Evolutionary conservation across 2,113 vertebrate species (phyloP).

Genomic region (Litocranius walleri): DNA sequence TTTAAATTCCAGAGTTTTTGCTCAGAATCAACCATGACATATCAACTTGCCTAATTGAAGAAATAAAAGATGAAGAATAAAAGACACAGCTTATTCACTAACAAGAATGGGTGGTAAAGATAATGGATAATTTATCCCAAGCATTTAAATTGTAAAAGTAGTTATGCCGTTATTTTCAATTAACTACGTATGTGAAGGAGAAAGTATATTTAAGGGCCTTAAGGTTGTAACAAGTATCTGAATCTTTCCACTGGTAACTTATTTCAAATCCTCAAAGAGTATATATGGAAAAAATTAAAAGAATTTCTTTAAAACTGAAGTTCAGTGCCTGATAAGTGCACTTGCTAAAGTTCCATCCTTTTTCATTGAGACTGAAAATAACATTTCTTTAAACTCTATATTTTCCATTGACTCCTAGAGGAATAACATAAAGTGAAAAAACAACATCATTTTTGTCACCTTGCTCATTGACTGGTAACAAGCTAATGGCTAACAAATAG

Average conservation of each 20-base stretch:
- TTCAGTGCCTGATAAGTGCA: fast-evolving
- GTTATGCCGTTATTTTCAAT: background rate
- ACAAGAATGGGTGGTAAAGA: background rate
- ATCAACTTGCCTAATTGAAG: background rate
- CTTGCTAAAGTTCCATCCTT: background rate
- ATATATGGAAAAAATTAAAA: background rate
- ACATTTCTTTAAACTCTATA: background rate
- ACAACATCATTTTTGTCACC: background rate
- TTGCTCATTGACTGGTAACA: background rate
- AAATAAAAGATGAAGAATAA: background rate
- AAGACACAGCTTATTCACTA: background rate
- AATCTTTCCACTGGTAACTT: background rate
- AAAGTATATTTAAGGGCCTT: background rate
- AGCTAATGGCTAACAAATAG: background rate
- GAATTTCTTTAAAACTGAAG: background rate
- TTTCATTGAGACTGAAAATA: background rate
- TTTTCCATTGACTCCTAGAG: background rate
- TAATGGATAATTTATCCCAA: background rate
- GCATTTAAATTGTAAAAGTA: background rate
- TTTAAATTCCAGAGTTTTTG: background rate
- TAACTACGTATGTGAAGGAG: background rate
- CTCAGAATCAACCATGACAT: background rate
- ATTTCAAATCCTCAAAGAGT: background rate
- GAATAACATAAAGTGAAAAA: background rate
- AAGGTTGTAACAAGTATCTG: background rate